A percentile compares a stretch with the other conserved stretches of the same genome.
Conservation (phyloP, 2,888 invertebrate genomes). For the Taphrorychus bicolor region DNA sequence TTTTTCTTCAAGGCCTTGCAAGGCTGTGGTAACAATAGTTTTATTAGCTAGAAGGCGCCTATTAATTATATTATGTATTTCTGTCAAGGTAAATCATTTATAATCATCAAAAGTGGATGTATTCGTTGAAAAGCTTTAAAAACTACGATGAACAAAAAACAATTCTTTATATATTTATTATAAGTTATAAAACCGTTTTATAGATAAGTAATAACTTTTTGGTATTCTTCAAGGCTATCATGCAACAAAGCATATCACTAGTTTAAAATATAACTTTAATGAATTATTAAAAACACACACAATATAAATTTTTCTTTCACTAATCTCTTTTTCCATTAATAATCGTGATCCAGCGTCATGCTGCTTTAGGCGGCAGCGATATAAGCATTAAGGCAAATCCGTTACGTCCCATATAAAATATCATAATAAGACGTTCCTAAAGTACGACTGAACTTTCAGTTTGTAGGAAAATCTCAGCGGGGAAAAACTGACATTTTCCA, state of each 20-base stretch:
- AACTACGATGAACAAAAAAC: not conserved
- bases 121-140: not conserved
- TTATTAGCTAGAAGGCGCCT: not conserved
- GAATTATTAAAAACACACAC: not conserved
- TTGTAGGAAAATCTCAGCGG: conserved; percentile 1
- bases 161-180: not conserved
- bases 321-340: not conserved
- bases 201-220: no score
- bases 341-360: not conserved
- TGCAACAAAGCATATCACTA: no score
- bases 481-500: conserved; percentile 18
- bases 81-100: not conserved
- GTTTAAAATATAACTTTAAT: not conserved
- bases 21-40: not conserved
- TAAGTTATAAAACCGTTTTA: not conserved
- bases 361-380: not conserved
- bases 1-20: no score
- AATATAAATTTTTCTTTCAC: no score
- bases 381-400: not conserved
- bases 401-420: not conserved
- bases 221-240: no score
- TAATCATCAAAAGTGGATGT: not conserved
- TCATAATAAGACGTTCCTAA: not conserved
- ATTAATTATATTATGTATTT: not conserved
- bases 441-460: conserved; percentile 7